A percentile compares a stretch with the other conserved stretches of the same genome.
Conservation (phyloP, 1,140 invertebrate genomes). For the Drosophila orosa region DNA sequence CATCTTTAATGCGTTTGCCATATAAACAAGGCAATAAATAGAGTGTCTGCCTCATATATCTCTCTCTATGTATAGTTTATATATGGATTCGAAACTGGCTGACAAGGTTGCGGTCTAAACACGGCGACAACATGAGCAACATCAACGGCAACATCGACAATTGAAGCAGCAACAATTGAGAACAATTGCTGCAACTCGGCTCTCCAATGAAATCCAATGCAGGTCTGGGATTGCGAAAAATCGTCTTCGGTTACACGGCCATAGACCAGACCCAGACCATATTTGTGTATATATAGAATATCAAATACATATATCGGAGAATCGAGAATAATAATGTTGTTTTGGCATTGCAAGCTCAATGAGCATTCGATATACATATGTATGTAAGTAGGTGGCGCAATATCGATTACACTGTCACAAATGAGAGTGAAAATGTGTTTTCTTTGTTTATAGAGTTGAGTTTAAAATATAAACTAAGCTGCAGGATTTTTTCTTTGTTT, state of each 20-base stretch:
- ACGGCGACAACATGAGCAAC: constrained; percentile 6
- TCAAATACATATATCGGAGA: background rate
- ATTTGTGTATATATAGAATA: constrained; percentile 15
- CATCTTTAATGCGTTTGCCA: constrained; percentile 16
- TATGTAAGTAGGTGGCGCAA: constrained; percentile 12
- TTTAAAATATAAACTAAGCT: too few relatives aligned
- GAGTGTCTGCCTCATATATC: constrained; percentile 11
- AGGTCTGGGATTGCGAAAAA: constrained; percentile 33
- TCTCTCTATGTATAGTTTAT: too few relatives aligned
- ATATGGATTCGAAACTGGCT: constrained; percentile 17
- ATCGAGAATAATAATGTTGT: constrained; percentile 36
- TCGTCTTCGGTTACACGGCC: constrained; percentile 32
- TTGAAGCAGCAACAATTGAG: constrained; percentile 3
- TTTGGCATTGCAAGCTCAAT: constrained; percentile 37
- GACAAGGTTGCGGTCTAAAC: constrained; percentile 55
- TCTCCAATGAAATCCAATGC: constrained; percentile 20
- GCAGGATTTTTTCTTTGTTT: background rate
- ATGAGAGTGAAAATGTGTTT: background rate
- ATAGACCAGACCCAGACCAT: constrained; percentile 17
- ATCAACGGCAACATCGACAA: constrained; percentile 4
- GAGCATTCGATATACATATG: constrained; percentile 2
- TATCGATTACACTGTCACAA: constrained; percentile 35
- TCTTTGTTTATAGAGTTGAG: background rate
- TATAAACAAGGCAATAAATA: constrained; percentile 39
- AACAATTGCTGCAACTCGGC: constrained; percentile 14